Evolutionary conservation across 2,888 invertebrate species (phyloP).

Genomic region (Catocala nupta): DNA sequence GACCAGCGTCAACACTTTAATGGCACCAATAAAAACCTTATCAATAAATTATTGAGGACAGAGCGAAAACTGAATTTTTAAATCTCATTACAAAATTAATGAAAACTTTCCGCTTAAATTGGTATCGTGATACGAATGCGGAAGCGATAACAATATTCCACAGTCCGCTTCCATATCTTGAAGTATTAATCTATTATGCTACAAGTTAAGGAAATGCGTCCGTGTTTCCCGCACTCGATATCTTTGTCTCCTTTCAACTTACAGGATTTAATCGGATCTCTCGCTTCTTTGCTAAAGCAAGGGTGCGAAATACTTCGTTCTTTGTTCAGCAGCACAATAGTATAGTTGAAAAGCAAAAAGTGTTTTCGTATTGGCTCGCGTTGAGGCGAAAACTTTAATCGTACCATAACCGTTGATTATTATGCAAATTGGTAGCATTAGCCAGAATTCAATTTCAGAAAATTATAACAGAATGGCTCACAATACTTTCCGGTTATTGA

Average conservation of each 20-base stretch:
- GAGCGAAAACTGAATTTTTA: constrained; percentile 21
- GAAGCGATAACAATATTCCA: constrained; percentile 34
- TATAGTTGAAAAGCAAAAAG: constrained; percentile 42
- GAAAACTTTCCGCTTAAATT: constrained; percentile 35
- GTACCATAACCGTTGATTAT: constrained; percentile 53
- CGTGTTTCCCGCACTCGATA: background rate
- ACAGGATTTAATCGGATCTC: background rate
- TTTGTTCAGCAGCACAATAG: background rate
- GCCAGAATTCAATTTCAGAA: constrained; percentile 77
- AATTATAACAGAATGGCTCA: constrained; percentile 70
- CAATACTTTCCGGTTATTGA: constrained; percentile 60
- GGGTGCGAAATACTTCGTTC: no score
- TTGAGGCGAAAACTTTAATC: constrained; percentile 56
- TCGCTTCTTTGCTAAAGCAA: background rate
- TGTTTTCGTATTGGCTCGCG: constrained; percentile 39
- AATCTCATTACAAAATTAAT: constrained; percentile 38
- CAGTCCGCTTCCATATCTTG: constrained; percentile 36
- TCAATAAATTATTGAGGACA: constrained; percentile 15
- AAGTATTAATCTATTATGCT: constrained; percentile 35
- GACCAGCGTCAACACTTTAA: background rate
- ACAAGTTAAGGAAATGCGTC: background rate
- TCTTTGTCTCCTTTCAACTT: background rate
- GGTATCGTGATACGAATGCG: constrained; percentile 35
- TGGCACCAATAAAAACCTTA: constrained; percentile 3
- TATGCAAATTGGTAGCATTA: constrained; percentile 75